A percentile compares a stretch with the other conserved stretches of the same genome.
Conservation (phyloP, 2,888 invertebrate species). For the Acanthosepion esculentum region DNA sequence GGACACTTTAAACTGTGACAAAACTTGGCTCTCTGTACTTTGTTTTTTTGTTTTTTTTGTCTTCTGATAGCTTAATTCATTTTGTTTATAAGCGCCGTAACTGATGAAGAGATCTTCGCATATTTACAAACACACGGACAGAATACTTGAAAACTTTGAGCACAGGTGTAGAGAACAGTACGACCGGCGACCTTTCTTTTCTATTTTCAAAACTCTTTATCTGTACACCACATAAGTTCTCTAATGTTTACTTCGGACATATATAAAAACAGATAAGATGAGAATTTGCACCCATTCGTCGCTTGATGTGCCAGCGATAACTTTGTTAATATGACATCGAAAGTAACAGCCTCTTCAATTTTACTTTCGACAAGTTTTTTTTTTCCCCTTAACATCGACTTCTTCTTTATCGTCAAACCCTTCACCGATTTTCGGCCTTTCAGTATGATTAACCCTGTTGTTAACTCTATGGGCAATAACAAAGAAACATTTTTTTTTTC, state of each 20-base stretch:
- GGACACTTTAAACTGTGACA: neutral
- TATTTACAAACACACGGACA: neutral
- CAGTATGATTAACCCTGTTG: neutral
- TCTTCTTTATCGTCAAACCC: neutral
- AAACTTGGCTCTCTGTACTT: neutral
- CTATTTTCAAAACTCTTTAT: neutral
- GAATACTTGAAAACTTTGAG: neutral
- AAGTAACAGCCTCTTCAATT: neutral
- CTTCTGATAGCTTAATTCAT: no score
- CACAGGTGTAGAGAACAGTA: neutral
- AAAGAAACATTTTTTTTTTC: no score
- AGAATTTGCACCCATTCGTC: neutral
- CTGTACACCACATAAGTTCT: neutral
- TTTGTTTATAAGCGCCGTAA: neutral
- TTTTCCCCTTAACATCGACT: no score
- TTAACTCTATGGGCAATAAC: neutral
- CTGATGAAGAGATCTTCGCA: neutral
- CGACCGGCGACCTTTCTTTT: neutral
- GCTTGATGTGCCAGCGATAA: neutral
- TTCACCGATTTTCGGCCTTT: neutral
- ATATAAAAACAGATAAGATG: neutral
- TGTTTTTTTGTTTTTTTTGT: no score
- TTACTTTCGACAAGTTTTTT: neutral
- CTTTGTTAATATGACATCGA: neutral
- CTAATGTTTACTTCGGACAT: neutral